These are phyloP conservation scores for Genyomyrus donnyi DNA, from an alignment of 2,113 vertebrate genomes.

Conservation along the genomic window DNA sequence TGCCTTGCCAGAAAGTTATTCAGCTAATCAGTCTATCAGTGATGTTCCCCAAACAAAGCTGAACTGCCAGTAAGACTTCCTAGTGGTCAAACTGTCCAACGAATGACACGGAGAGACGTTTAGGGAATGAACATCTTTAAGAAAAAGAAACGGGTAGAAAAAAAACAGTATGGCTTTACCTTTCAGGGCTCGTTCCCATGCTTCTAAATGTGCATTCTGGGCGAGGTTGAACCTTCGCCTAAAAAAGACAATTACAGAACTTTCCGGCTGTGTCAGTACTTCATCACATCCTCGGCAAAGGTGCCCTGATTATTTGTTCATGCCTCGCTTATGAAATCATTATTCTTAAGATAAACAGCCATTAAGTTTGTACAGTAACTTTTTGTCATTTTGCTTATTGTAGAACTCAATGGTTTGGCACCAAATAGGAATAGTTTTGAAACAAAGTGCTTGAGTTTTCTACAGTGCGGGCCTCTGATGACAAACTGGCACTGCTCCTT, in stretches of 20 bases:
- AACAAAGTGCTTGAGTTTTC: background rate
- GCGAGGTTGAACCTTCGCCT: background rate
- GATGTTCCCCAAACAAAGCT: background rate
- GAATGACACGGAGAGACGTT: constrained; percentile 54
- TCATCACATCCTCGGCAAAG: background rate
- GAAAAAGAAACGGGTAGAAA: constrained; percentile 21
- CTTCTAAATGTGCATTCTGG: background rate
- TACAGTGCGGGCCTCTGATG: background rate
- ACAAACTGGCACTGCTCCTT: background rate
- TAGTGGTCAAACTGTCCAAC: constrained; percentile 39
- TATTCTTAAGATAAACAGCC: background rate
- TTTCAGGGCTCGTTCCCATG: constrained; percentile 40
- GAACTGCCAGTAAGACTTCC: background rate
- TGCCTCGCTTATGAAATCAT: background rate
- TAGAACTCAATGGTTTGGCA: background rate
- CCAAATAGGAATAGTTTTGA: background rate
- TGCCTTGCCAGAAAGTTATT: background rate
- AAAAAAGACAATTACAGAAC: background rate
- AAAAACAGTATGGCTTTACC: constrained; percentile 30
- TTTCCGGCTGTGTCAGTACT: background rate
- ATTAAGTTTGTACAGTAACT: too few relatives aligned
- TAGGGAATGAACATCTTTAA: constrained; percentile 46
- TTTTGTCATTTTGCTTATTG: background rate
- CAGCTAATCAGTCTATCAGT: background rate
- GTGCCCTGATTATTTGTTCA: background rate